A percentile compares a stretch with the other conserved stretches of the same genome.
Evolutionary conservation across 2,113 vertebrate genomes (phyloP).

Genomic region (Nasalis larvatus): DNA sequence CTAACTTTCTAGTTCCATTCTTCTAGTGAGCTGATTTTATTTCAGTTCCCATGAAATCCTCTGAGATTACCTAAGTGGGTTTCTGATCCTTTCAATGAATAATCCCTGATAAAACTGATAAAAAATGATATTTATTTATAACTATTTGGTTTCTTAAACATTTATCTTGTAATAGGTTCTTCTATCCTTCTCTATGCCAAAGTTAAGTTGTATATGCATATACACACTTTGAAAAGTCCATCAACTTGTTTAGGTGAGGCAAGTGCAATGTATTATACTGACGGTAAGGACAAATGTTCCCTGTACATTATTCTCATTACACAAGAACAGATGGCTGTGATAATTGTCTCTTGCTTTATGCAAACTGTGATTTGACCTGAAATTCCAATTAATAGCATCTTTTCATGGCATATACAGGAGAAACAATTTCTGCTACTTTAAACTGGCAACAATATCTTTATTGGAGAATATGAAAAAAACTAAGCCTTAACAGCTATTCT

Average conservation of each 20-base stretch:
- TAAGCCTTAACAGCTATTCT: background rate
- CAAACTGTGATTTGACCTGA: conserved; percentile 29
- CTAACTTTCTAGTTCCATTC: background rate
- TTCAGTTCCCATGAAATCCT: conserved; percentile 14
- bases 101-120: background rate
- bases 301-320: background rate
- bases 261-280: background rate
- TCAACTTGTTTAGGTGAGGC: background rate
- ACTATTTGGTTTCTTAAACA: conserved; percentile 4
- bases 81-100: conserved; percentile 8
- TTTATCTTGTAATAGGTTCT: background rate
- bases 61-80: background rate
- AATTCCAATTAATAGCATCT: conserved; percentile 16
- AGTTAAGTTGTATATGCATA: background rate
- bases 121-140: background rate
- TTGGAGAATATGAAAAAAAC: conserved; percentile 1
- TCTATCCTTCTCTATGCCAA: background rate
- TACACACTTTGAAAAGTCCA: background rate
- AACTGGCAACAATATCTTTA: background rate
- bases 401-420: background rate
- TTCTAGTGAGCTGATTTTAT: background rate
- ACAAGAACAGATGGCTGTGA: background rate
- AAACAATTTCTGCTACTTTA: conserved; percentile 11
- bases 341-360: conserved; percentile 36
- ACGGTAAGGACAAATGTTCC: background rate